Conservation (phyloP, 1,140 invertebrate species). For the Gryllus bimaculatus region DNA sequence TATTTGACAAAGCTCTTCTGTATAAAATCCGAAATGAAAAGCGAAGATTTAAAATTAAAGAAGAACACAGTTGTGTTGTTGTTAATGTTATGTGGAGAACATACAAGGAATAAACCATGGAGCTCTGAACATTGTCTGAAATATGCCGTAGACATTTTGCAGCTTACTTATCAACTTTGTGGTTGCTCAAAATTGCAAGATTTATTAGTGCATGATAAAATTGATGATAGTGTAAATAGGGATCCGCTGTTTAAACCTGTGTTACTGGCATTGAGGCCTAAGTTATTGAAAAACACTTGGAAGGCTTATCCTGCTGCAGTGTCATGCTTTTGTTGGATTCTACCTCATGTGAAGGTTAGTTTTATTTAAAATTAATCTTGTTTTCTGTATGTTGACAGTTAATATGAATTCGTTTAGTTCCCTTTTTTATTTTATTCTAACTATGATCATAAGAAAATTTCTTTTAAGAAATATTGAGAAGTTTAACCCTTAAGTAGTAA, state of each 20-base stretch:
- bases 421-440: neutral
- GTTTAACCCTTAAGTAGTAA: no score
- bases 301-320: conserved; percentile 37
- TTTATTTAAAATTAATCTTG: conserved; percentile 11
- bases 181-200: conserved; percentile 25
- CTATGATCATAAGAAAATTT: neutral
- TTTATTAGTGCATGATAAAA: conserved; percentile 27
- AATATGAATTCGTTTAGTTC: neutral
- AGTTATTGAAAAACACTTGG: conserved; percentile 37
- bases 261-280: conserved; percentile 30
- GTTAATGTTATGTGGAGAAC: conserved; percentile 36
- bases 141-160: conserved; percentile 26
- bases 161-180: conserved; percentile 28
- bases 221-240: conserved; percentile 23
- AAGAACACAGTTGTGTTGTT: conserved; percentile 28
- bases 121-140: conserved; percentile 29
- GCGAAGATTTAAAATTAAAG: conserved; percentile 20
- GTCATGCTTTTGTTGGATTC: conserved; percentile 36
- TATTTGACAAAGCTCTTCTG: conserved; percentile 27
- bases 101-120: conserved; percentile 32
- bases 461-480: no score
- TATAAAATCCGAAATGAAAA: conserved; percentile 17
- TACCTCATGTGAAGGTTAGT: conserved; percentile 31
- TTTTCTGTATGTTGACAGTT: no score
- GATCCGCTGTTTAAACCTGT: conserved; percentile 25